These are phyloP conservation scores for Bolinopsis microptera DNA, from an alignment of 37 sponge, comb jelly and placozoan genomes.

Conservation along the genomic window DNA sequence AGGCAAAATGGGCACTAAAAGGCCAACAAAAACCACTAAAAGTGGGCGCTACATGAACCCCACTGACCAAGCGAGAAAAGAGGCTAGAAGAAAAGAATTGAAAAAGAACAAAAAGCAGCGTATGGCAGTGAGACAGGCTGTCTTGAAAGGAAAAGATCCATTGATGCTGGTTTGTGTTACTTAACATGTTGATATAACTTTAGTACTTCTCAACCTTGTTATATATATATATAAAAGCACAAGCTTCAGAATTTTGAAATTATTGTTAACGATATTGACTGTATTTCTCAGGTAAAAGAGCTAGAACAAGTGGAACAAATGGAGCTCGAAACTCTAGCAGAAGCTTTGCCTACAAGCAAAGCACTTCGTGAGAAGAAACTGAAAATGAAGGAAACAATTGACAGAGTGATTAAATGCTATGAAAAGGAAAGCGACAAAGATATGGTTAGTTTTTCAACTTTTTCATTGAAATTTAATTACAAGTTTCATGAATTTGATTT, in stretches of 20 bases:
- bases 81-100: constrained; percentile 84
- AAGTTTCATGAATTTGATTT: no score
- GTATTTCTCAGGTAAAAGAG: background rate
- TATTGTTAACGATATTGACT: no score
- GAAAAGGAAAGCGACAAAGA: constrained; percentile 57
- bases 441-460: background rate
- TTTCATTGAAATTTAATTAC: no score
- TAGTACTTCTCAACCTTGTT: no score
- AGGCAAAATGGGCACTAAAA: constrained; percentile 49
- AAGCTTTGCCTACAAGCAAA: constrained; percentile 81
- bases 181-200: no score
- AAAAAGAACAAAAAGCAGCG: constrained; percentile 98
- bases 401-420: constrained; percentile 72
- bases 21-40: constrained; percentile 95
- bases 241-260: no score
- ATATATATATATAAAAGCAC: no score
- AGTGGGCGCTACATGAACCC: constrained; percentile 99
- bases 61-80: constrained; percentile 95
- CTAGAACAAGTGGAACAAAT: constrained; percentile 36
- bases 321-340: constrained; percentile 68
- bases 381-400: constrained; percentile 76
- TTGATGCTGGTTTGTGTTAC: background rate
- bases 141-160: constrained; percentile 82
- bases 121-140: constrained; percentile 85
- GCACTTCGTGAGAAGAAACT: constrained; percentile 83